Evolutionary conservation across 2,888 invertebrate species (phyloP).

Genomic region (Yponomeuta malinellus): DNA sequence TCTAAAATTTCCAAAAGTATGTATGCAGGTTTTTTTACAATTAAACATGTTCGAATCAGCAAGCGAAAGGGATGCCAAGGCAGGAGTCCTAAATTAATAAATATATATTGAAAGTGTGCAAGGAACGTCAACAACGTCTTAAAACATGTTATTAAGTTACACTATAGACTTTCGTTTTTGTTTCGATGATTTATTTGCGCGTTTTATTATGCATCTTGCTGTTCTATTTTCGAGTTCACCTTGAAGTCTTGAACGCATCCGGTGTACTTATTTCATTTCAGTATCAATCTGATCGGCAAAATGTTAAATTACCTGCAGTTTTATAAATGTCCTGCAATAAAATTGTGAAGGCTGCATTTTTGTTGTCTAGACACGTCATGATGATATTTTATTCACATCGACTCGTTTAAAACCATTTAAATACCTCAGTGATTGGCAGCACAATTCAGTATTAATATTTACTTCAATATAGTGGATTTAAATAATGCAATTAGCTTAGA

Average conservation of each 20-base stretch:
- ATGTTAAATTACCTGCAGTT: neutral
- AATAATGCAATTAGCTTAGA: neutral
- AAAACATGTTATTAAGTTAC: neutral
- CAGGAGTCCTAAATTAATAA: too few species aligned
- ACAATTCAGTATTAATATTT: neutral
- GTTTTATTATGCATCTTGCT: constrained; percentile 2
- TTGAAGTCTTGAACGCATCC: constrained; percentile 8
- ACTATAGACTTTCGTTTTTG: constrained; percentile 5
- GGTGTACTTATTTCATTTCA: neutral
- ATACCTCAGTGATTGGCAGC: neutral
- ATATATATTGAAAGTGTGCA: too few species aligned
- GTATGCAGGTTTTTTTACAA: too few species aligned
- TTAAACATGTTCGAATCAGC: too few species aligned
- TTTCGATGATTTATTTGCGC: constrained; percentile 14
- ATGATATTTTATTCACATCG: neutral
- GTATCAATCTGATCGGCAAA: neutral
- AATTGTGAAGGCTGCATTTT: neutral
- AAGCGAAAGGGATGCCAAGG: too few species aligned
- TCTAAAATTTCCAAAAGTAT: too few species aligned
- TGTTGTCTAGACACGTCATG: neutral
- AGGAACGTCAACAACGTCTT: too few species aligned
- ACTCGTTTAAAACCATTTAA: neutral
- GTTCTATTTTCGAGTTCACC: constrained; percentile 8
- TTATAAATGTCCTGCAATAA: neutral
- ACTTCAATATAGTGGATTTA: neutral